These are phyloP conservation scores for Psittacula cyanocephala DNA, from an alignment of 2,113 vertebrate species.

Conservation along the genomic window DNA sequence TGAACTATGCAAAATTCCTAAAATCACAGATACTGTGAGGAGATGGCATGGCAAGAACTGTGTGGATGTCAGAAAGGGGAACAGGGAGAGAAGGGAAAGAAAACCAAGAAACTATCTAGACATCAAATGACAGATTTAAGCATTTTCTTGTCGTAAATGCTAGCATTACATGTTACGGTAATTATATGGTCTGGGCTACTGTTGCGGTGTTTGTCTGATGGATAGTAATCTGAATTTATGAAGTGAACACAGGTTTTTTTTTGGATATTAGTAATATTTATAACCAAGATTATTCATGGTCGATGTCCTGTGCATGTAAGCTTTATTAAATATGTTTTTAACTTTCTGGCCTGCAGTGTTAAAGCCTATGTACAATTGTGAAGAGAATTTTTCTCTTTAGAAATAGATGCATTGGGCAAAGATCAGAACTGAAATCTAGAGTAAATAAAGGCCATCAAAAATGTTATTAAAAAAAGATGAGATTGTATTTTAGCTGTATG, in stretches of 20 bases:
- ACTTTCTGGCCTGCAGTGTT: background rate
- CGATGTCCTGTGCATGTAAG: constrained; percentile 12
- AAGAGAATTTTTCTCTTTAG: background rate
- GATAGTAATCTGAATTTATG: constrained; percentile 35
- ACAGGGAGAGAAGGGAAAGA: background rate
- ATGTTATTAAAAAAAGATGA: background rate
- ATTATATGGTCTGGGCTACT: constrained; percentile 50
- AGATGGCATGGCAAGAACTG: background rate
- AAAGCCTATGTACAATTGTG: background rate
- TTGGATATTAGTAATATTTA: constrained; percentile 50
- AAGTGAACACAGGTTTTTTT: constrained; percentile 56
- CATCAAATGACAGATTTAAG: constrained; percentile 52
- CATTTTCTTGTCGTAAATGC: constrained; percentile 51
- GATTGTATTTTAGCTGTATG: constrained; percentile 4
- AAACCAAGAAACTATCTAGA: background rate
- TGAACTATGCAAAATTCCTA: background rate
- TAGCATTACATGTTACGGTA: constrained; percentile 45
- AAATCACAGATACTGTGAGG: background rate
- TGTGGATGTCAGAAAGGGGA: background rate
- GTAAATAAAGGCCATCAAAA: background rate
- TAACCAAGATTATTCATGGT: constrained; percentile 33
- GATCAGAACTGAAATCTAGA: constrained; percentile 8
- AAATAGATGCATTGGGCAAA: background rate
- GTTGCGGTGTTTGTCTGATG: constrained; percentile 54
- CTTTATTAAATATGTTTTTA: constrained; percentile 38